Evolutionary conservation across 2,113 vertebrate species (phyloP).

Genomic region (Tragelaphus imberbis): DNA sequence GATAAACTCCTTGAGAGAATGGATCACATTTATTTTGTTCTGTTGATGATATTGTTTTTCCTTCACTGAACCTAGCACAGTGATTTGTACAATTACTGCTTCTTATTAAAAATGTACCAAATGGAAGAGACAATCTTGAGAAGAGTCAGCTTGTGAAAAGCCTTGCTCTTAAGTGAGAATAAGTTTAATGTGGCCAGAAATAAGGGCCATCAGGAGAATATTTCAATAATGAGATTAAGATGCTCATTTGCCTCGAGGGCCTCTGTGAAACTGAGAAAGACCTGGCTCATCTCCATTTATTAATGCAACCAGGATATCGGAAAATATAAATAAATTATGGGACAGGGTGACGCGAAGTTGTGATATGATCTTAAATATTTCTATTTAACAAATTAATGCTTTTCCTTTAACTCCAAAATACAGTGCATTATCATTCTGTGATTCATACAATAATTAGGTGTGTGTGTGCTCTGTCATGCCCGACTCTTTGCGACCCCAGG

Average conservation of each 20-base stretch:
- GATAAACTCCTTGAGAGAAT: neutral
- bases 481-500: neutral
- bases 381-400: neutral
- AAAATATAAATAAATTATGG: neutral
- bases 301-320: neutral
- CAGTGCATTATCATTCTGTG: neutral
- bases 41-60: neutral
- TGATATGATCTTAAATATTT: neutral
- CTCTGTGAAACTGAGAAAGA: neutral
- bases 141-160: neutral
- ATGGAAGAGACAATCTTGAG: constrained; percentile 5
- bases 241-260: neutral
- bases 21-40: neutral
- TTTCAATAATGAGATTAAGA: constrained; percentile 2
- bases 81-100: neutral
- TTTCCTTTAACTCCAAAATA: constrained; percentile 4
- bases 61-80: neutral
- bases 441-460: neutral
- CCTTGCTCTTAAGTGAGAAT: neutral
- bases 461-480: neutral
- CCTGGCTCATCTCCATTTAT: neutral
- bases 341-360: neutral
- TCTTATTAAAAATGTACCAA: constrained; percentile 2
- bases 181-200: neutral
- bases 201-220: neutral